Evolutionary conservation across 2,797 vertebrate species (phyloP).

Genomic region (Carapus acus): DNA sequence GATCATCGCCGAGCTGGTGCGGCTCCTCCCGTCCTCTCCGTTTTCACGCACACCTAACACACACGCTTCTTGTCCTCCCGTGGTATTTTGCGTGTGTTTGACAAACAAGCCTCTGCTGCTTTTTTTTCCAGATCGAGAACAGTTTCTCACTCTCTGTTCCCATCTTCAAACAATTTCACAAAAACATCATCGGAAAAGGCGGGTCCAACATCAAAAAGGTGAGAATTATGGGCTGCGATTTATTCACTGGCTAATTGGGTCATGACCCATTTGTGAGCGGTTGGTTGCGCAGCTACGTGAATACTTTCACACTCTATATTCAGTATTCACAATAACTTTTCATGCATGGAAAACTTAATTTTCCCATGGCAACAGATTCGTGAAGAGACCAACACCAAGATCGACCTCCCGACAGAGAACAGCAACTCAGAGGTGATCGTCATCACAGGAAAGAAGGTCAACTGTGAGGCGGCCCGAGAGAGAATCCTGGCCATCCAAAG

Average conservation of each 20-base stretch:
- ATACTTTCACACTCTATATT: too few relatives aligned
- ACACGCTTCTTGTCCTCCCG: too few relatives aligned
- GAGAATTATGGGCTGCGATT: constrained; percentile 4
- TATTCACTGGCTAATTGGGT: too few relatives aligned
- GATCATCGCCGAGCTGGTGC: constrained; percentile 75
- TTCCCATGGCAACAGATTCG: constrained; percentile 78
- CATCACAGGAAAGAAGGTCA: constrained; percentile 76
- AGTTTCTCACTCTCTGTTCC: constrained; percentile 78
- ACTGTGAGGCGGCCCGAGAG: constrained; percentile 76
- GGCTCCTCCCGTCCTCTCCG: not conserved
- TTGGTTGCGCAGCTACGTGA: too few relatives aligned
- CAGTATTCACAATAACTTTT: too few relatives aligned
- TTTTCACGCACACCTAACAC: too few relatives aligned
- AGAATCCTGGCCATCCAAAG: constrained; percentile 78
- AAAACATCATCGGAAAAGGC: constrained; percentile 82
- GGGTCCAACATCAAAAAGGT: constrained; percentile 81
- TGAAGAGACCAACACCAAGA: constrained; percentile 80
- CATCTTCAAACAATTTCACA: constrained; percentile 82
- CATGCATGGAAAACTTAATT: too few relatives aligned
- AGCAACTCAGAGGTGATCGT: constrained; percentile 80
- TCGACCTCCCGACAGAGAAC: constrained; percentile 79
- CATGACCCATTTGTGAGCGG: too few relatives aligned
- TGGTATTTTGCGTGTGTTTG: too few relatives aligned
- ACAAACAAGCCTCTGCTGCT: constrained; percentile 1
- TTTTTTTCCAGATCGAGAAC: constrained; percentile 71